Percentiles rank a stretch among this genome's conserved stretches.
Evolutionary conservation across 1,140 invertebrate species (phyloP).

Genomic region (Leptopilina clavipes): DNA sequence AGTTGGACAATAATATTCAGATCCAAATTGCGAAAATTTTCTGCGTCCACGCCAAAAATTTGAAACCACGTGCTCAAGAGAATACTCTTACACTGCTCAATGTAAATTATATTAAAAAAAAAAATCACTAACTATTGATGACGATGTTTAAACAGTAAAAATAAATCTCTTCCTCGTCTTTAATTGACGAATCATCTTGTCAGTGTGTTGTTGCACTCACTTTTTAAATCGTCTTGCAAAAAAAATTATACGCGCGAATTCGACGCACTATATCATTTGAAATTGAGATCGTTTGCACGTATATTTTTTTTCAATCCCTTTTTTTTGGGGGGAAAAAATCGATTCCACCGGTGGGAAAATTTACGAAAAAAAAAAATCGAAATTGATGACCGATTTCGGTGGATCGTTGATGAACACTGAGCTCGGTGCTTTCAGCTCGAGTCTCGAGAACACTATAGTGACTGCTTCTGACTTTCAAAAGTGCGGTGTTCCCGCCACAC

Average conservation of each 20-base stretch:
- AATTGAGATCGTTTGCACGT: not conserved
- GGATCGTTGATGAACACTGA: conserved; percentile 8
- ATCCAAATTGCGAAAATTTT: conserved; percentile 5
- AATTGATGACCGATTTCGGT: not conserved
- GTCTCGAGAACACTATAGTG: not conserved
- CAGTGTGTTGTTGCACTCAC: not conserved
- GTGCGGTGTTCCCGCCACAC: not conserved
- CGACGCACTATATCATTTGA: conserved; percentile 1
- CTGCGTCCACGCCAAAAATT: not conserved
- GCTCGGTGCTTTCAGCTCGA: conserved; percentile 12
- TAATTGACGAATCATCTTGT: conserved; percentile 16
- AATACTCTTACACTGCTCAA: not conserved
- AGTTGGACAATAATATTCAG: conserved; percentile 3
- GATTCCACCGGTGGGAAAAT: not conserved
- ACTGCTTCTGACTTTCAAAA: not conserved
- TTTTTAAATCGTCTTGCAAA: not conserved
- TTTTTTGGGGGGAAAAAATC: too few relatives aligned
- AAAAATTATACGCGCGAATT: not conserved
- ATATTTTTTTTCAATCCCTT: not conserved
- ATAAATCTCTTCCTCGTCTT: conserved; percentile 6
- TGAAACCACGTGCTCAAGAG: conserved; percentile 2
- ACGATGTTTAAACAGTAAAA: not conserved
- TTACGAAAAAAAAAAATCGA: not conserved
- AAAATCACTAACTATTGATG: not conserved
- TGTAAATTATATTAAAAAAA: too few relatives aligned